Conservation (phyloP, 2,888 invertebrate species). For the Eulithis testata region DNA sequence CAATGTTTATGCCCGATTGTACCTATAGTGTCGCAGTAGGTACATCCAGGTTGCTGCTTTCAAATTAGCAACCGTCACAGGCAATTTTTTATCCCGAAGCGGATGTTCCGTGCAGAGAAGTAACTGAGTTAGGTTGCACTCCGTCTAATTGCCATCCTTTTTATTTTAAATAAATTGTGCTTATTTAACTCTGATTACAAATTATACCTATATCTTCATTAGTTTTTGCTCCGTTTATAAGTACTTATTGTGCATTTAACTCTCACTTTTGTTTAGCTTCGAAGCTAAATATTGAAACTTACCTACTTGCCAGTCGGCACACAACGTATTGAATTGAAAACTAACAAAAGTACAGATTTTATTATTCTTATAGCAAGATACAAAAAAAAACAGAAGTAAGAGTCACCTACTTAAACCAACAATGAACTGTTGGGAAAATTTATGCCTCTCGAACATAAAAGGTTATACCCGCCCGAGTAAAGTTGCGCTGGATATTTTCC, state of each 20-base stretch:
- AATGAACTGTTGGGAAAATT: background rate
- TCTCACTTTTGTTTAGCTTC: too few relatives aligned
- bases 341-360: too few relatives aligned
- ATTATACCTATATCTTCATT: too few relatives aligned
- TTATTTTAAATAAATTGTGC: constrained; percentile 3
- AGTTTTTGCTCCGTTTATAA: too few relatives aligned
- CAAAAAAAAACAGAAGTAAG: background rate
- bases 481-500: constrained; percentile 5
- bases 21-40: constrained; percentile 11
- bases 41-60: constrained; percentile 52
- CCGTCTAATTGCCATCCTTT: constrained; percentile 31
- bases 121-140: constrained; percentile 44
- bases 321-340: too few relatives aligned
- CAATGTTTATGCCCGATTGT: background rate
- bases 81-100: constrained; percentile 53
- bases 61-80: constrained; percentile 61
- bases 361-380: background rate
- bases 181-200: background rate
- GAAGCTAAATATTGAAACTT: too few relatives aligned
- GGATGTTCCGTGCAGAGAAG: constrained; percentile 40
- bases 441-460: constrained; percentile 5
- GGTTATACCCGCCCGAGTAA: background rate
- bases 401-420: background rate
- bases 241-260: too few relatives aligned
- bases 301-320: too few relatives aligned